These are phyloP conservation scores for Colinus virginianus DNA, from an alignment of 2,113 vertebrate genomes.

Conservation along the genomic window DNA sequence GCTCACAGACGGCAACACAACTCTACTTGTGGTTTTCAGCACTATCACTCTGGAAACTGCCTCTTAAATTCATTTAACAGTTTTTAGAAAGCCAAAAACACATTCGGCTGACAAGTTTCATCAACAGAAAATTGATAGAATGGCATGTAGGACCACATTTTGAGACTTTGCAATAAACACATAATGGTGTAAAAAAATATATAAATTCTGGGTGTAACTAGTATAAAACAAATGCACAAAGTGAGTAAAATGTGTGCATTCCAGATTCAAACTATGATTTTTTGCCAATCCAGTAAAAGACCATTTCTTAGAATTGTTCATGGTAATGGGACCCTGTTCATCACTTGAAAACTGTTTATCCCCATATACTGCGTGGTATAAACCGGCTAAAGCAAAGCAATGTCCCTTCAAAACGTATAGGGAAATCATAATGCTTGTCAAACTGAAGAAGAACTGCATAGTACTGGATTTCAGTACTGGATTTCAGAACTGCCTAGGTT, in stretches of 20 bases:
- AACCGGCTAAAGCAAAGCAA: neutral
- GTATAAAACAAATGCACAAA: neutral
- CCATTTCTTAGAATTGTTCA: neutral
- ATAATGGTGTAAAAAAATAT: accelerated
- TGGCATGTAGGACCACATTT: neutral
- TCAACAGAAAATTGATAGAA: neutral
- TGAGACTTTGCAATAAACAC: neutral
- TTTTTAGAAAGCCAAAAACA: neutral
- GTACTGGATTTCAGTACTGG: neutral
- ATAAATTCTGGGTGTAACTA: neutral
- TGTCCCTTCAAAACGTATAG: neutral
- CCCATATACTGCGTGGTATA: accelerated
- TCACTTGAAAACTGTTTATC: neutral
- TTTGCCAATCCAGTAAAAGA: neutral
- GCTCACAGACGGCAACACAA: neutral
- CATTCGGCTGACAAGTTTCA: neutral
- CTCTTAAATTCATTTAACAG: neutral
- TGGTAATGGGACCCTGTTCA: neutral
- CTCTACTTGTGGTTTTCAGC: neutral
- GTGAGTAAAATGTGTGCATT: neutral
- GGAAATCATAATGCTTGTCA: neutral
- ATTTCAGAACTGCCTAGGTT: neutral
- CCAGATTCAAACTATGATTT: neutral
- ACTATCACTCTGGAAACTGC: neutral
- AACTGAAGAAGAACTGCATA: neutral